Conservation (phyloP, 2,888 invertebrate species). For the Caenorhabditis angaria region DNA sequence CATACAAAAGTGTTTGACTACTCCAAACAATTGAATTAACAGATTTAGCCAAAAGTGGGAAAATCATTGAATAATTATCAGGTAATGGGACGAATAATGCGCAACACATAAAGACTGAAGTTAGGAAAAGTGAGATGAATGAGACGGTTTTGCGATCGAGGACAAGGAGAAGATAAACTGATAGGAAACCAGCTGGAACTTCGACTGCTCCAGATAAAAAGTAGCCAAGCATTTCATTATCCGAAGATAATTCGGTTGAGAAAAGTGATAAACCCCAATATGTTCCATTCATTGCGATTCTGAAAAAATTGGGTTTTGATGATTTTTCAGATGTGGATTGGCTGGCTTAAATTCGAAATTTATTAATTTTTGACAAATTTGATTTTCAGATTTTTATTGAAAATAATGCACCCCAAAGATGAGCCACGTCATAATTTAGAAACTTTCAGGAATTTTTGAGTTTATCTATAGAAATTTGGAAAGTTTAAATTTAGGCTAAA, state of each 20-base stretch:
- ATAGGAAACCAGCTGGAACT: slow-evolving; percentile 64
- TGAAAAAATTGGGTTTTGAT: no score
- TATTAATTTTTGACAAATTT: no score
- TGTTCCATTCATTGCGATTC: slow-evolving; percentile 67
- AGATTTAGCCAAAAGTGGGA: slow-evolving; percentile 65
- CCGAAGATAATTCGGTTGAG: slow-evolving; percentile 66
- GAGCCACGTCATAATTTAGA: no score
- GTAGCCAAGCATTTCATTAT: slow-evolving; percentile 68
- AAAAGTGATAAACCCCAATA: slow-evolving; percentile 71
- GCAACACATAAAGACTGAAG: slow-evolving; percentile 37
- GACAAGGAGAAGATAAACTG: slow-evolving; percentile 43
- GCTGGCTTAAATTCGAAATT: no score
- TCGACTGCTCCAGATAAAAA: slow-evolving; percentile 70
- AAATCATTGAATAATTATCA: slow-evolving; percentile 45
- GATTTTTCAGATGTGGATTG: no score
- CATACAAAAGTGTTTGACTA: slow-evolving; percentile 60
- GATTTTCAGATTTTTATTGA: no score
- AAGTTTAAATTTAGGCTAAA: no score
- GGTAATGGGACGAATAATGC: slow-evolving; percentile 36
- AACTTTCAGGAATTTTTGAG: no score
- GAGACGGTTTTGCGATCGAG: slow-evolving; percentile 47
- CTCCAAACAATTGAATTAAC: slow-evolving; percentile 68
- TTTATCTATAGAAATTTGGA: no score
- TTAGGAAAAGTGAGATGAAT: slow-evolving; percentile 30
- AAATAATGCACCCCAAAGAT: no score